A percentile compares a stretch with the other conserved stretches of the same genome.
Evolutionary conservation across 2,113 vertebrate species (phyloP).

Genomic region (Aspiorhynchus laticeps): DNA sequence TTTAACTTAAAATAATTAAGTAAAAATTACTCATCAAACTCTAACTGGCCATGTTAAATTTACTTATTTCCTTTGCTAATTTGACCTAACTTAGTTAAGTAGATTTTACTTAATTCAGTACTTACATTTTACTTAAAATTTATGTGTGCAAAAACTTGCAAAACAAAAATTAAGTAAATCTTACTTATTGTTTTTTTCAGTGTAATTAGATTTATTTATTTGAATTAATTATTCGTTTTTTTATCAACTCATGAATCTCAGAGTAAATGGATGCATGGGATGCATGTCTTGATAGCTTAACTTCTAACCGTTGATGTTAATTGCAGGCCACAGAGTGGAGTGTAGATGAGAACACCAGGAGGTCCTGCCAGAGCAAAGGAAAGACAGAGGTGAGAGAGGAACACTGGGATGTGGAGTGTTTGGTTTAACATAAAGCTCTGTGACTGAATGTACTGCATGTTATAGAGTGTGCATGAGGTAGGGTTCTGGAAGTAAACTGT

Average conservation of each 20-base stretch:
- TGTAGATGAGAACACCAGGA: conserved; percentile 86
- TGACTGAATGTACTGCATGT: no score
- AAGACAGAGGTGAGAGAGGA: conserved; percentile 86
- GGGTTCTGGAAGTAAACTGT: no score
- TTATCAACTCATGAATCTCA: not conserved
- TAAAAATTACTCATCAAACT: no score
- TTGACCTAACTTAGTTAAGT: no score
- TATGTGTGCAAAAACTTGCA: no score
- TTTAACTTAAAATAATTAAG: no score
- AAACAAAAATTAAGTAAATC: no score
- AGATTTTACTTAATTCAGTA: no score
- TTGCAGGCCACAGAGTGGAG: conserved; percentile 88
- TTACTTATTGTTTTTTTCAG: no score
- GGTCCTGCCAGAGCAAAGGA: conserved; percentile 94
- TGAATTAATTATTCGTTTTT: not conserved
- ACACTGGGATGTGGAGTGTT: conserved; percentile 1
- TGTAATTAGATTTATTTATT: not conserved
- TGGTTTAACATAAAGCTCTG: not conserved
- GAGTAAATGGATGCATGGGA: not conserved
- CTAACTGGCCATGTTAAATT: no score
- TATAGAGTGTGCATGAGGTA: not conserved
- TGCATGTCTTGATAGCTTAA: not conserved
- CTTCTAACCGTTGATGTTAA: conserved; percentile 54
- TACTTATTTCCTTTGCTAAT: no score
- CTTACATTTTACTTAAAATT: no score